Conservation (phyloP, 2,797 vertebrate species). For the Hylomyscus alleni region DNA sequence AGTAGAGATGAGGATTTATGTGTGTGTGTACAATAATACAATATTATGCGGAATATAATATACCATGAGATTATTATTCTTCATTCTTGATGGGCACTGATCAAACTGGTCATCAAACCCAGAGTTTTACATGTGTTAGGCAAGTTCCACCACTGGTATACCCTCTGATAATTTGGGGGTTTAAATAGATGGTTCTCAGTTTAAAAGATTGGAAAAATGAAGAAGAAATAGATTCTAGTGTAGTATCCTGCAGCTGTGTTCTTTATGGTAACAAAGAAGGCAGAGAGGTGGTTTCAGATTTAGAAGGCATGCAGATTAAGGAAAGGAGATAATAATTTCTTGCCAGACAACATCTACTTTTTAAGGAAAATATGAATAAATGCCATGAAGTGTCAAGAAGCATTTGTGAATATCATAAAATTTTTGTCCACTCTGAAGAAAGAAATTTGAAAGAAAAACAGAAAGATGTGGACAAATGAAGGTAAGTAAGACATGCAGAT, state of each 20-base stretch:
- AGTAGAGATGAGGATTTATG: background rate
- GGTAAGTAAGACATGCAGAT: background rate
- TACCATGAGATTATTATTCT: too few species aligned
- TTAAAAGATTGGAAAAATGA: background rate
- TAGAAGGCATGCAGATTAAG: background rate
- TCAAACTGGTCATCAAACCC: too few species aligned
- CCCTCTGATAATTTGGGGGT: background rate
- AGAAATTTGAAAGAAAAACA: background rate
- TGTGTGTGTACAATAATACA: background rate
- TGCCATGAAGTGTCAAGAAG: background rate
- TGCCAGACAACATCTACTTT: background rate
- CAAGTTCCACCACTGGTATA: background rate
- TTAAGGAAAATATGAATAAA: background rate
- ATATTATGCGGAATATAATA: background rate
- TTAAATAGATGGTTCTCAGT: background rate
- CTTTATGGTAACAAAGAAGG: background rate
- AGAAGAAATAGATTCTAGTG: background rate
- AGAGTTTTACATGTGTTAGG: background rate
- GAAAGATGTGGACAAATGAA: background rate
- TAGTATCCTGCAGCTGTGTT: background rate
- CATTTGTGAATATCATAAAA: background rate
- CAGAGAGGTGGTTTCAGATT: background rate
- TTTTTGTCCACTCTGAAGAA: background rate
- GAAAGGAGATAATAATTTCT: background rate
- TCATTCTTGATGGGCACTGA: background rate